These are phyloP conservation scores for Poeciliopsis prolifica DNA, from an alignment of 2,113 vertebrate genomes.

Conservation along the genomic window DNA sequence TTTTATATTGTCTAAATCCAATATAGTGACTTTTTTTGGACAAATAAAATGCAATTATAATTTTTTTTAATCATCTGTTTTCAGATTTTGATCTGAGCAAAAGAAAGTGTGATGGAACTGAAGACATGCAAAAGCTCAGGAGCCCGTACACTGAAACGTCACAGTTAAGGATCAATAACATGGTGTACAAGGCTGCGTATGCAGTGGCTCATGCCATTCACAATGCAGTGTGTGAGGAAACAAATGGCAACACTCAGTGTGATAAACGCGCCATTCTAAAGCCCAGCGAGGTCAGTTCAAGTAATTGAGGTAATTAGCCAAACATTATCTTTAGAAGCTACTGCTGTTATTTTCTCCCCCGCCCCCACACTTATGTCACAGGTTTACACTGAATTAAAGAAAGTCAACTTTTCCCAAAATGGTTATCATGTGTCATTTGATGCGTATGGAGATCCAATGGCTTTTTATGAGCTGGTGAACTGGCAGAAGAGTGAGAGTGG, in stretches of 20 bases:
- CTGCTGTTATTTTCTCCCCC: neutral
- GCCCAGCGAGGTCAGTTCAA: slow-evolving; percentile 56
- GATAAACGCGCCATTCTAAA: slow-evolving; percentile 47
- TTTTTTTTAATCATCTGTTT: neutral
- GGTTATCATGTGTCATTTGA: slow-evolving; percentile 27
- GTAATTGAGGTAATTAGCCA: no score
- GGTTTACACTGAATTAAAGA: no score
- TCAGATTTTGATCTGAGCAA: neutral
- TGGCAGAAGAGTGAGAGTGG: neutral
- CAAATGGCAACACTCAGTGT: slow-evolving; percentile 44
- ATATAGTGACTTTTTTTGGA: neutral
- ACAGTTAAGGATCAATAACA: slow-evolving; percentile 70
- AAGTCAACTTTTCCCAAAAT: no score
- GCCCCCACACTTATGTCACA: no score
- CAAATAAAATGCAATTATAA: neutral
- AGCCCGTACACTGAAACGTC: slow-evolving; percentile 71
- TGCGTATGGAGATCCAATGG: slow-evolving; percentile 60
- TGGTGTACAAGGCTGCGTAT: slow-evolving; percentile 77
- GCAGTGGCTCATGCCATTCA: slow-evolving; percentile 14
- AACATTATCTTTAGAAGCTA: slow-evolving; percentile 7
- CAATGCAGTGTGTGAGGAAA: slow-evolving; percentile 48
- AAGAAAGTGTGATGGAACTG: slow-evolving; percentile 62
- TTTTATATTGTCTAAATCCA: neutral
- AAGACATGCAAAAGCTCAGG: slow-evolving; percentile 50
- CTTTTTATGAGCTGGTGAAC: slow-evolving; percentile 3